Evolutionary conservation across 35 echinoderm and acorn worm species (phyloP).

Genomic region (Apostichopus japonicus): DNA sequence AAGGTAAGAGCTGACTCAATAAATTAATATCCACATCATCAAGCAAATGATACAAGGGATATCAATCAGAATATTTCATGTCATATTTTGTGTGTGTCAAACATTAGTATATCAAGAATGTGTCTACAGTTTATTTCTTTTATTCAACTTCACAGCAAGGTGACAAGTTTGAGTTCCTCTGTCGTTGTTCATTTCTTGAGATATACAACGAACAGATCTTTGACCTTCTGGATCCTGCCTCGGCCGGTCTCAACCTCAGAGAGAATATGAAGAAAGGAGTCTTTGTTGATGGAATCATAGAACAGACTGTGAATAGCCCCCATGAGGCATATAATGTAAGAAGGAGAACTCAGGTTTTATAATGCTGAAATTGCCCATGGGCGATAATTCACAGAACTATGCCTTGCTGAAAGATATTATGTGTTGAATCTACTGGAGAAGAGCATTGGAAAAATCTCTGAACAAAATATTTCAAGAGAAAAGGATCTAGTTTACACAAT

Average conservation of each 20-base stretch:
- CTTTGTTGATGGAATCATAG: slow-evolving; percentile 92
- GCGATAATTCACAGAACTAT: no score
- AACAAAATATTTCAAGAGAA: no score
- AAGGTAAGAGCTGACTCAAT: slow-evolving; percentile 45
- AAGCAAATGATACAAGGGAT: no score
- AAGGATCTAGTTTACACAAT: no score
- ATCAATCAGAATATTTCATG: no score
- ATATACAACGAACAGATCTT: slow-evolving; percentile 91
- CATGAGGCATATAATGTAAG: slow-evolving; percentile 88
- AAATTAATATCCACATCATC: no score
- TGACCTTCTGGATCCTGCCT: slow-evolving; percentile 87
- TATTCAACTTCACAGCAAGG: slow-evolving; percentile 71
- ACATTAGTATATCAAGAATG: no score
- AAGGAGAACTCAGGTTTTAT: background rate
- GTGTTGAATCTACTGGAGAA: no score
- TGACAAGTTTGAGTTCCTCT: slow-evolving; percentile 83
- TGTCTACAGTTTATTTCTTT: background rate
- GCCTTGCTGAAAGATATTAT: no score
- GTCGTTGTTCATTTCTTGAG: slow-evolving; percentile 89
- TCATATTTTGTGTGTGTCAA: no score
- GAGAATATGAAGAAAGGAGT: slow-evolving; percentile 96
- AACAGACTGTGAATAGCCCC: slow-evolving; percentile 70
- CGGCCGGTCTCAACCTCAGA: slow-evolving; percentile 78
- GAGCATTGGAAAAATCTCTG: background rate
- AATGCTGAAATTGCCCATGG: no score